phyloP scores from a whole-genome alignment of 2,888 invertebrate species.

The Deladenus siricidicola region DNA sequence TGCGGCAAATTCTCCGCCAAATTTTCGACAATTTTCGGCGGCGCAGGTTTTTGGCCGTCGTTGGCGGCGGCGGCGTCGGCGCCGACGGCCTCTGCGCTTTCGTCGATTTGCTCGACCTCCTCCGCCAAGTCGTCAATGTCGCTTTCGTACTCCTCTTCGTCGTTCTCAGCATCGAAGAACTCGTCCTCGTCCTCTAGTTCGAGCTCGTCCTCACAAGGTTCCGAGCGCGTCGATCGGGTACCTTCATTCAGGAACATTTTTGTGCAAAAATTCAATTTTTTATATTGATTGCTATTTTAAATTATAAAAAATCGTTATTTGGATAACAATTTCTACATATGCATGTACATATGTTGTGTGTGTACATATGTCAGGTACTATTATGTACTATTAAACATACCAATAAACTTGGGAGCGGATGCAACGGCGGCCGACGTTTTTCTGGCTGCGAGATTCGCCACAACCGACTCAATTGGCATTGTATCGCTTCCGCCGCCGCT shows the following conservation, averaged over 20 bases:
- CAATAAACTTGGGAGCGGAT: conserved; percentile 4
- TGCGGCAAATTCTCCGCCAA: conserved; percentile 5
- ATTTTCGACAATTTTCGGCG: conserved; percentile 33
- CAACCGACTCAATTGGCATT: neutral
- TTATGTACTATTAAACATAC: too few relatives aligned
- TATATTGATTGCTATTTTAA: too few relatives aligned
- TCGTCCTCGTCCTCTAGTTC: conserved; percentile 31
- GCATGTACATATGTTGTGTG: neutral
- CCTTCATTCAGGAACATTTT: neutral
- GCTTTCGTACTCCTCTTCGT: conserved; percentile 48
- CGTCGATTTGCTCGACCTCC: conserved; percentile 38
- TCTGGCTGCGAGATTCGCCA: neutral
- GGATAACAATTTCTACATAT: neutral
- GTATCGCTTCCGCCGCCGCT: neutral
- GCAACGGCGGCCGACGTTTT: neutral
- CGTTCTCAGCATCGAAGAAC: conserved; percentile 26
- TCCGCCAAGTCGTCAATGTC: conserved; percentile 52
- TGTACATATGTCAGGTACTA: too few relatives aligned
- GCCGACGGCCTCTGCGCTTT: neutral
- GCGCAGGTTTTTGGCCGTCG: neutral
- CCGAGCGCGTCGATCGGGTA: conserved; percentile 14
- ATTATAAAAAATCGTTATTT: neutral
- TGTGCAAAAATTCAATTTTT: too few relatives aligned
- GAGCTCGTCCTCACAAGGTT: conserved; percentile 26
- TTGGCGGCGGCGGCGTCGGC: conserved; percentile 1